Evolutionary conservation across 2,113 vertebrate genomes (phyloP), one percentile per base, ranked within the genome.

Genomic region (Cepphus grylle): DNA sequence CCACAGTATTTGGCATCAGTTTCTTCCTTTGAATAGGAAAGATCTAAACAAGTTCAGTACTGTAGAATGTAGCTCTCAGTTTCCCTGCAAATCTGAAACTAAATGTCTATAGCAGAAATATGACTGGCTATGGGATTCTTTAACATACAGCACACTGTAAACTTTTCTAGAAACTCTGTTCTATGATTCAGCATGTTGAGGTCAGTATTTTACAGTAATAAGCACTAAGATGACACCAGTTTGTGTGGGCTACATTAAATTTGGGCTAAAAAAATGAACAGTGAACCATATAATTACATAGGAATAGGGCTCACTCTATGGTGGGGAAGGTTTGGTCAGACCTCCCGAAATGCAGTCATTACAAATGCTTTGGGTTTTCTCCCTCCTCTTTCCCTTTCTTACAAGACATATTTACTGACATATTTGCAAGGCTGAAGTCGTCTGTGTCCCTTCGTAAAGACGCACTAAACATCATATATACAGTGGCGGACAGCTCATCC

Each of bases 121-220:
- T 86, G 43, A 34, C 40, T 47, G 49, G 10, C 2, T 38, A 17
- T 93, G 81, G 40, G 13, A 52, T 65, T 94, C 36, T 40, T 59
- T 65, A 55, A n/a, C n/a, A 47, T 69, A 81, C 11, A 73, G 30
- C 16, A 78, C 15, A 11, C 19, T 26, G 25, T 71, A n/a, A 86
- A 62, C 12, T 81, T 95, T 92, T 47, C 59, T 72, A 53, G 63
- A 93, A 94, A 59, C 19, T 90, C 61, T 50, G 43, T 72, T 93
- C 91, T 89, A 85, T 93, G 81, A 91, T 70, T 96, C 92, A 96
- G 61, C 78, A 82, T 67, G 29, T 67, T 88, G 95, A 93, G 81
- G 92, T 92, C 88, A 79, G 53, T 96, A 86, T 93, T 90, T 96
- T 88, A 91, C 74, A 29, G 62, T 94, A 94, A 90, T 77, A 88